Base-by-base conservation (phyloP, 2,888 invertebrate genomes). In the Aleiodes leptofemur region DNA sequence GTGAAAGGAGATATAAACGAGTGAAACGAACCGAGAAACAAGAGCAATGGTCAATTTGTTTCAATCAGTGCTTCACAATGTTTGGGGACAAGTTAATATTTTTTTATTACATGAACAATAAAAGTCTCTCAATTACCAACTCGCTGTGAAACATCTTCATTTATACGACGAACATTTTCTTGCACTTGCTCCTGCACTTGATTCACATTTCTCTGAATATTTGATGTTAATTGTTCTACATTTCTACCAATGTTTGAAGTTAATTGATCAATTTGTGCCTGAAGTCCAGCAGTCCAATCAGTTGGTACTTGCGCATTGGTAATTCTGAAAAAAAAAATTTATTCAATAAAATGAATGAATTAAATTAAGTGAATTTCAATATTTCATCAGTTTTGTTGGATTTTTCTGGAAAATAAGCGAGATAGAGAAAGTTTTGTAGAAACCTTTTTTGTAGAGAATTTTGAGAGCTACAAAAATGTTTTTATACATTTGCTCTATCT, bases 151-250 rank as follows among this genome's bases (percentile, higher is more conserved):
- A 76, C 55, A 4, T 78, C 73, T 23, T 56, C 55, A 31, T 76
- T 74, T 0, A 81, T 4, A 34, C 11, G 61, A 38, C 61, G 53
- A 16, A 84, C 79, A 13, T 64, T 69, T 0, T 79, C 48, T 31
- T 82, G 78, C 50, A 85, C 75, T 23, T 71, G 69, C 3, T 74
- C 68, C 7, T 79, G 82, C 38, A 82, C 7, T 0, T 74, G 73
- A 0, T 77, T 71, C 3, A 85, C 77, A 9, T 82, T 76, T 1
- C 48, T 43, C 43, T 84, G 78, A 48, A 85, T 78, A 34, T 81
- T 74, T 3, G 53, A 29, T 16, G 69, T 79, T 64, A 82, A 34
- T 0, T 74, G 73, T 0, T 77, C 71, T 3, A 85, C 77, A 9
- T 82, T 76, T 1, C 48, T 43, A 31, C 83, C 77, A 51, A 85